Conservation (phyloP, 2,113 vertebrate species). For the Bombycilla garrulus region DNA sequence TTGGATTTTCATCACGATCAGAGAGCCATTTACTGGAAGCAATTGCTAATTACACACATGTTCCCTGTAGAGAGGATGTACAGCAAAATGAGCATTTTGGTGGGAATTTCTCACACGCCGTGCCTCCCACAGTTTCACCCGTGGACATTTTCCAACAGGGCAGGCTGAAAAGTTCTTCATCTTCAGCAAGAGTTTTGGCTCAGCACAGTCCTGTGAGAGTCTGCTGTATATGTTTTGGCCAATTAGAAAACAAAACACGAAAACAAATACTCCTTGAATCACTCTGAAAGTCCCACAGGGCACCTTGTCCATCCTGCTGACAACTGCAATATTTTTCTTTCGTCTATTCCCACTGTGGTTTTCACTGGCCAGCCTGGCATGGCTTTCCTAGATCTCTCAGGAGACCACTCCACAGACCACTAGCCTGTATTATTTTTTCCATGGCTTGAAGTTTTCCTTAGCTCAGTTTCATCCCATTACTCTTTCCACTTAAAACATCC, state of each 20-base stretch:
- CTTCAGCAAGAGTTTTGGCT: neutral
- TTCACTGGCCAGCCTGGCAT: neutral
- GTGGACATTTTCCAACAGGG: neutral
- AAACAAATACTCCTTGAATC: constrained; percentile 18
- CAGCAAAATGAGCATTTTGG: constrained; percentile 2
- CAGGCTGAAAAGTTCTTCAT: neutral
- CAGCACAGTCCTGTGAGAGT: neutral
- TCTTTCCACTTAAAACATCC: neutral
- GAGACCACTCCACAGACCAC: neutral
- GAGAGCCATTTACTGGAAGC: constrained; percentile 37
- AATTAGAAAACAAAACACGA: constrained; percentile 50
- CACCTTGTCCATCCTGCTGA: neutral
- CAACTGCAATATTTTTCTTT: constrained; percentile 10
- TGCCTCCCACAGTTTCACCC: neutral
- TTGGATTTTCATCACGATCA: constrained; percentile 29
- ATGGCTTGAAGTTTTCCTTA: neutral
- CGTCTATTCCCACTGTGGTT: neutral
- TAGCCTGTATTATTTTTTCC: neutral
- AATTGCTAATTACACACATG: constrained; percentile 18
- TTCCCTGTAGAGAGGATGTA: constrained; percentile 23
- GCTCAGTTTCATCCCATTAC: constrained; percentile 18
- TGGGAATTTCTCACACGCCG: neutral
- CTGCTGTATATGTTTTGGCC: constrained; percentile 14
- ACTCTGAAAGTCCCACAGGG: neutral
- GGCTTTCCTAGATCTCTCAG: neutral